Evolutionary conservation across 2,113 vertebrate species (phyloP), one percentile per base, ranked within the genome.

Genomic region (Syrrhaptes paradoxus): DNA sequence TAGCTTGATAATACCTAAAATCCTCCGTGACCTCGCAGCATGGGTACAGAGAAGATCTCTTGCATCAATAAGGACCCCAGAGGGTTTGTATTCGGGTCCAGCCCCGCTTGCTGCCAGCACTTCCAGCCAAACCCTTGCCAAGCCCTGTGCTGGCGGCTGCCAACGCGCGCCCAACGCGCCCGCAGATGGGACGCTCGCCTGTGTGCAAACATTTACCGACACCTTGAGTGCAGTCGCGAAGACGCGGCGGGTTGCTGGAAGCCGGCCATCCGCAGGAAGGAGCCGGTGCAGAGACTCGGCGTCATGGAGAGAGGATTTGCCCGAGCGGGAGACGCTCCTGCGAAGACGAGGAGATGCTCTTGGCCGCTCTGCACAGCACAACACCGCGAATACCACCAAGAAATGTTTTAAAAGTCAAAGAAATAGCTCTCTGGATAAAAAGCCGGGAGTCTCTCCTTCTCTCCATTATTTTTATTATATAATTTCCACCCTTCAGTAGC

Each of bases 161-260:
- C 73, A 63, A 78, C 48, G 61, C 59, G 48, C 43, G 78, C 84
- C 90, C 94, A 66, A 85, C 61, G 43, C 80, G 21, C 59, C 90
- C 68, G 62, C 97, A 97, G 92, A 89, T 84, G 96, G 97, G 95
- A 66, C 7, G 70, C 91, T 62, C 18, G 25, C 51, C 74, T 94
- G 93, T 82, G 71, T 54, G 88, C 95, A 97, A 97, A 98, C 96
- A 96, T 95, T 97, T 89, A 91, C 95, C 84, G 81, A 97, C 97
- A 97, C 95, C 97, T 96, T 93, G 92, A 78, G 94, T 26, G 17
- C 20, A 41, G 65, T 72, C 59, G 97, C 8, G 74, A 95, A 92
- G 90, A 57, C 8, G n/a, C 28, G 29, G 96, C 89, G 72, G 72
- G 83, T 24, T 61, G 84, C 94, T 95, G 96, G 92, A 93, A 82